These are phyloP conservation scores for Meteorus colon DNA, from an alignment of 2,888 invertebrate species.

Conservation along the genomic window DNA sequence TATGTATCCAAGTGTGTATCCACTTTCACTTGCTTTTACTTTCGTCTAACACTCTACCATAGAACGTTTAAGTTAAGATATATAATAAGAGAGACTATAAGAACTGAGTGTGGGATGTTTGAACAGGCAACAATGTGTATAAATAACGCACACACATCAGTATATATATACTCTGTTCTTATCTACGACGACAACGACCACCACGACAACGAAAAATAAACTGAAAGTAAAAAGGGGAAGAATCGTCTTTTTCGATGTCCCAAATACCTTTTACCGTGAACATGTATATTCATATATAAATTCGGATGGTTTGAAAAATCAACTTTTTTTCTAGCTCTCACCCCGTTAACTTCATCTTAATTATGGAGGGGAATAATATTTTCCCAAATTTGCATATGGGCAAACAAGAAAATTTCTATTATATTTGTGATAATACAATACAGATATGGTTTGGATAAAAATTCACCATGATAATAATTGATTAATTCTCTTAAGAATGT, in stretches of 20 bases:
- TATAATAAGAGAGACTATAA: neutral
- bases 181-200: constrained; percentile 20
- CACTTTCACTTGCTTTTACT: constrained; percentile 39
- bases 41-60: neutral
- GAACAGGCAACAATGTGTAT: constrained; percentile 33
- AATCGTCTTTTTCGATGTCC: neutral
- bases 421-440: no score
- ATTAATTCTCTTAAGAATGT: no score
- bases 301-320: no score
- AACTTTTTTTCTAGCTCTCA: no score
- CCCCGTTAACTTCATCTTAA: no score
- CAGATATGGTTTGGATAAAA: no score
- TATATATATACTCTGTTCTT: constrained; percentile 23
- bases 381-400: no score
- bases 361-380: no score
- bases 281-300: no score
- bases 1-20: neutral
- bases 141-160: neutral
- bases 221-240: neutral
- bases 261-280: neutral
- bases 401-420: no score
- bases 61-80: neutral
- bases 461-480: no score
- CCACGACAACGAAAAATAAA: constrained; percentile 7
- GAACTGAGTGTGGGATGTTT: constrained; percentile 34